Evolutionary conservation across 37 sponge, comb jelly and placozoan species (phyloP).

Genomic region (Ephydatia muelleri): DNA sequence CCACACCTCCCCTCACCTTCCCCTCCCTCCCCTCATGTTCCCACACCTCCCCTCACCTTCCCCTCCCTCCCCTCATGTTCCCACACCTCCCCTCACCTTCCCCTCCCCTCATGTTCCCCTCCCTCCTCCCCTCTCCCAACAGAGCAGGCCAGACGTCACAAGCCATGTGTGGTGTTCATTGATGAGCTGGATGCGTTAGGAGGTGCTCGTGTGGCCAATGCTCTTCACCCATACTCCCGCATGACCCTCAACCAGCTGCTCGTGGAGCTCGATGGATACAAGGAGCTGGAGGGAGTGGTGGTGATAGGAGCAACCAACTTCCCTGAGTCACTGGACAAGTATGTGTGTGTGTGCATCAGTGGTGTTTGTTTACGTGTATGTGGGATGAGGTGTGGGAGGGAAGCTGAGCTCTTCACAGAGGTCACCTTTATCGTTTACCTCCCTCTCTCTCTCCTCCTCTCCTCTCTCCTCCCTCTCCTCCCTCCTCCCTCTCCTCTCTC

Average conservation of each 20-base stretch:
- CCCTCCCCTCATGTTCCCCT: slow-evolving; percentile 1
- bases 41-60: too few species aligned
- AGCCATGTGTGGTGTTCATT: slow-evolving; percentile 89
- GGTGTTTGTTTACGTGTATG: not conserved
- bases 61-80: too few species aligned
- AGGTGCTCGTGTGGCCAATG: slow-evolving; percentile 73
- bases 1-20: too few species aligned
- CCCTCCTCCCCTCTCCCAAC: too few species aligned
- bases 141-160: slow-evolving; percentile 61
- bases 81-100: slow-evolving; percentile 2
- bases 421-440: not conserved
- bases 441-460: not conserved
- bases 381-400: not conserved
- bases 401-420: not conserved
- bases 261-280: slow-evolving; percentile 94
- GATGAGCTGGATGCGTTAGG: slow-evolving; percentile 97
- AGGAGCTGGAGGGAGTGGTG: slow-evolving; percentile 83
- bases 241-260: slow-evolving; percentile 97
- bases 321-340: slow-evolving; percentile 93
- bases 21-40: too few species aligned
- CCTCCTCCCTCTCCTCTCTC: not conserved
- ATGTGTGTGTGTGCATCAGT: not conserved
- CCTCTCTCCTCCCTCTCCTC: not conserved
- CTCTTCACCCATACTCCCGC: slow-evolving; percentile 89
- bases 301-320: slow-evolving; percentile 95